A percentile compares a stretch with the other conserved stretches of the same genome.
phyloP scores from a whole-genome alignment of 2,113 vertebrate genomes.

The Quiscalus mexicanus region DNA sequence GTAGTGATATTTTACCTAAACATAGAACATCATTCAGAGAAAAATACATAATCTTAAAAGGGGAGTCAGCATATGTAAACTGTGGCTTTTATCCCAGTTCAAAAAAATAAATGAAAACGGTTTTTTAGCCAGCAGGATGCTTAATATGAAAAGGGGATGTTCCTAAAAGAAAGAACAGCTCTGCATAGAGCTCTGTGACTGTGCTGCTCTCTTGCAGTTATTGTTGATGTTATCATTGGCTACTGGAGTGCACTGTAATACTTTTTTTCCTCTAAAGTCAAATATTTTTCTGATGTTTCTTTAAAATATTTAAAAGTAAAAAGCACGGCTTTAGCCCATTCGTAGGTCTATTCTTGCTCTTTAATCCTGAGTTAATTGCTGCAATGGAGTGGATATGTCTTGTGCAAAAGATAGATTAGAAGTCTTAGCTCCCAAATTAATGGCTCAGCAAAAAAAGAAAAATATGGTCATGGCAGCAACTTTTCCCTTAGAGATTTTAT shows the following conservation, averaged over 20 bases:
- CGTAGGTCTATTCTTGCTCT: background rate
- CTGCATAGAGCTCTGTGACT: background rate
- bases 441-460: background rate
- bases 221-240: background rate
- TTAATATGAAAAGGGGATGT: background rate
- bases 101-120: background rate
- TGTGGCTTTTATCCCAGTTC: background rate
- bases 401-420: background rate
- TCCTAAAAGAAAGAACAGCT: background rate
- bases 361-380: background rate
- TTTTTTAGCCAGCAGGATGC: background rate
- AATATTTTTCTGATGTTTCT: background rate
- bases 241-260: background rate
- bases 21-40: background rate
- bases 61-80: background rate
- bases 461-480: background rate
- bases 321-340: background rate
- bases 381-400: background rate
- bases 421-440: background rate
- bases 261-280: background rate
- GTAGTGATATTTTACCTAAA: background rate
- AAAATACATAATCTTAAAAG: background rate
- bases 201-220: background rate
- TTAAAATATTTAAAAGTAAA: background rate
- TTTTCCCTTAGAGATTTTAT: background rate